A percentile compares a stretch with the other conserved stretches of the same genome.
Conservation (phyloP, 1,140 invertebrate genomes). For the Propsilocerus akamusi region DNA sequence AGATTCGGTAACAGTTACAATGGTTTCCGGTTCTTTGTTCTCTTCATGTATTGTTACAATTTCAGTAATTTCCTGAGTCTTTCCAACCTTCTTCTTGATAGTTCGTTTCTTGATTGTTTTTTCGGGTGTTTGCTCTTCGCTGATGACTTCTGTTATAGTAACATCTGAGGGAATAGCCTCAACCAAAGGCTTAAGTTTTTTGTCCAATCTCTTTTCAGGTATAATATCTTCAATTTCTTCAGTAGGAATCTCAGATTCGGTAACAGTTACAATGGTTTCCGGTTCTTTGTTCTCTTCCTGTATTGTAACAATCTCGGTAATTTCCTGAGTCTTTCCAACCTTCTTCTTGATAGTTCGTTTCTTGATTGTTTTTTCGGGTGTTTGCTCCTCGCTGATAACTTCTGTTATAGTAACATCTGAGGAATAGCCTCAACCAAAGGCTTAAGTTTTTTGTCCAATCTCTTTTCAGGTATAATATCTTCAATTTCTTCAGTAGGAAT, state of each 20-base stretch:
- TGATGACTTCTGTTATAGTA: background rate
- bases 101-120: conserved; percentile 14
- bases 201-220: background rate
- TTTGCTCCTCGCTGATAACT: conserved; percentile 11
- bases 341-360: conserved; percentile 13
- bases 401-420: conserved; percentile 9
- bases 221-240: conserved; percentile 8
- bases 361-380: conserved; percentile 16
- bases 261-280: conserved; percentile 6
- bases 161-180: conserved; percentile 12
- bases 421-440: conserved; percentile 17
- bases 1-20: conserved; percentile 12
- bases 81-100: conserved; percentile 15
- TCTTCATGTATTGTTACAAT: conserved; percentile 17
- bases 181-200: conserved; percentile 9
- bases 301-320: conserved; percentile 17
- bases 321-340: conserved; percentile 16
- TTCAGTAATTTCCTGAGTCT: conserved; percentile 17
- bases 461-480: conserved; percentile 6
- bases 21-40: conserved; percentile 16
- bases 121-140: conserved; percentile 7
- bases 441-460: conserved; percentile 3
- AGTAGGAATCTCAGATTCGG: conserved; percentile 6
- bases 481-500: conserved; percentile 9
- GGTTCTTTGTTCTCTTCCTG: conserved; percentile 10